These are phyloP conservation scores for Spodoptera litura DNA, from an alignment of 1,140 invertebrate genomes.

Conservation along the genomic window DNA sequence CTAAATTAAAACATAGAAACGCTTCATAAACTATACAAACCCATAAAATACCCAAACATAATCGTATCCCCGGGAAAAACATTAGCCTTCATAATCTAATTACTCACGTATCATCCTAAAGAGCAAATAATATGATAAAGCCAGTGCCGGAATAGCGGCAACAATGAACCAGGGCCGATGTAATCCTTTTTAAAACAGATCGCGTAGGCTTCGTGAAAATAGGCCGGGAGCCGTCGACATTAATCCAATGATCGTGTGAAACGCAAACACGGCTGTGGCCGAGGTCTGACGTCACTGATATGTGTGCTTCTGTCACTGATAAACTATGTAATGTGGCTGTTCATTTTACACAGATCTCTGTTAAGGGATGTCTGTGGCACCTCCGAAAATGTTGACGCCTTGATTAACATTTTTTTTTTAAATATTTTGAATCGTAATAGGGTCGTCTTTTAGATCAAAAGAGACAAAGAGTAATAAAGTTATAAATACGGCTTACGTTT, in stretches of 20 bases:
- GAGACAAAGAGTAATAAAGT: too few relatives aligned
- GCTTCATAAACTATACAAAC: background rate
- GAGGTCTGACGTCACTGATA: slow-evolving; percentile 19
- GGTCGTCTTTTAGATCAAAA: too few relatives aligned
- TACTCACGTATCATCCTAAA: slow-evolving; percentile 30
- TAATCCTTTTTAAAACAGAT: slow-evolving; percentile 47
- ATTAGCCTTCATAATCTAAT: slow-evolving; percentile 27
- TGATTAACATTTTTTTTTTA: too few relatives aligned
- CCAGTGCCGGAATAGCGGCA: slow-evolving; percentile 12
- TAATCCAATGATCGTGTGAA: slow-evolving; percentile 39
- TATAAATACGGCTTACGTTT: too few relatives aligned
- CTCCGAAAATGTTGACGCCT: too few relatives aligned
- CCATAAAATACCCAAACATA: background rate
- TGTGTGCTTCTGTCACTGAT: slow-evolving; percentile 9
- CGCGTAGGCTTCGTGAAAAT: slow-evolving; percentile 22
- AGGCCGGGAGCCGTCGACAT: slow-evolving; percentile 22
- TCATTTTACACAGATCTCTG: background rate
- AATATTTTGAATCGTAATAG: too few relatives aligned
- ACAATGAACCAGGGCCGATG: slow-evolving; percentile 30
- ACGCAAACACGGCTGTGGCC: slow-evolving; percentile 34
- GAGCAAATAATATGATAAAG: slow-evolving; percentile 27
- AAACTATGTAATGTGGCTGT: slow-evolving; percentile 16
- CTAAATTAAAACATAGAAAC: too few relatives aligned
- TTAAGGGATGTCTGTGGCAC: background rate
- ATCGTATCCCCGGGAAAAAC: slow-evolving; percentile 1